Conservation (phyloP, 2,113 vertebrate genomes). For the Cynoglossus semilaevis region DNA sequence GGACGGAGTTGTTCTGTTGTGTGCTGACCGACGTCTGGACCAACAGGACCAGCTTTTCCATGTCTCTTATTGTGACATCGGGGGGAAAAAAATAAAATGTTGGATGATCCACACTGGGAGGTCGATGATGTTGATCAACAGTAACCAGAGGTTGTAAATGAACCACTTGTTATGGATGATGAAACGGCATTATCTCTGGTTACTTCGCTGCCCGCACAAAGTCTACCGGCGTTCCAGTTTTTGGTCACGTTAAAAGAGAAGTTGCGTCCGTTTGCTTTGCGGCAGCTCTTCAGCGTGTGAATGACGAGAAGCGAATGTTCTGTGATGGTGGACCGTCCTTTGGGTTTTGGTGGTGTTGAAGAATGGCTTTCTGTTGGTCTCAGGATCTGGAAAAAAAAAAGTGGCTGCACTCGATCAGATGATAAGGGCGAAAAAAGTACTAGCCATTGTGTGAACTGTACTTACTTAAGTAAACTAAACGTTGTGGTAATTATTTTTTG, state of each 20-base stretch:
- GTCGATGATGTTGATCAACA: constrained; percentile 23
- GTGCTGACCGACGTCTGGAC: constrained; percentile 35
- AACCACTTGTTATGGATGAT: constrained; percentile 25
- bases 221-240: constrained; percentile 25
- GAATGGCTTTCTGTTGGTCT: constrained; percentile 70
- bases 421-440: too few species aligned
- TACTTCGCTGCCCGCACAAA: constrained; percentile 4
- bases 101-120: constrained; percentile 28
- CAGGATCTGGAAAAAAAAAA: constrained; percentile 60
- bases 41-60: constrained; percentile 5
- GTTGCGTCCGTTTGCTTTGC: constrained; percentile 8
- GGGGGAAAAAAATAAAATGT: constrained; percentile 15
- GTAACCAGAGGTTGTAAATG: constrained; percentile 13
- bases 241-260: constrained; percentile 33
- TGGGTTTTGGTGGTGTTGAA: constrained; percentile 27
- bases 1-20: constrained; percentile 39
- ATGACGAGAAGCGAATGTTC: constrained; percentile 13
- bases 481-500: too few species aligned
- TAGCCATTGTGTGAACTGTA: too few species aligned
- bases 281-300: constrained; percentile 33
- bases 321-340: constrained; percentile 34
- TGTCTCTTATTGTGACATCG: constrained; percentile 16
- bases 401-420: neutral
- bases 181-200: neutral
- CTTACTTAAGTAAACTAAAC: too few species aligned